phyloP scores from a whole-genome alignment of 2,113 vertebrate genomes.

The Ancistrus triradiatus region DNA sequence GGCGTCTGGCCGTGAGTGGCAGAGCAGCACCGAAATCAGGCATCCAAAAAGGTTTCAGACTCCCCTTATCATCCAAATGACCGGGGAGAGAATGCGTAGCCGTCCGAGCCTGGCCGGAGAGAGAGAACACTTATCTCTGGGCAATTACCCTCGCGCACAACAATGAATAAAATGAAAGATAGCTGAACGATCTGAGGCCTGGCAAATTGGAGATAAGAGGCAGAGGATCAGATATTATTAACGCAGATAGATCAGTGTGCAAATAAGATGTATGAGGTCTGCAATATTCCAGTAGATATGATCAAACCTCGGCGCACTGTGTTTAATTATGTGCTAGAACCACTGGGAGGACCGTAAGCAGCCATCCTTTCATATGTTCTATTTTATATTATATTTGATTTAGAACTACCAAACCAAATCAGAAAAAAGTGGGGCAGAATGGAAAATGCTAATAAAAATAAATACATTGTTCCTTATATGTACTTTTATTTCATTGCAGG shows the following conservation, averaged over 20 bases:
- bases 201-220: conserved; percentile 56
- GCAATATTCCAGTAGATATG: conserved; percentile 50
- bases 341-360: conserved; percentile 42
- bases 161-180: conserved; percentile 68
- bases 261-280: conserved; percentile 59
- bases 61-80: conserved; percentile 51
- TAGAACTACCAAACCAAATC: no score
- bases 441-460: no score
- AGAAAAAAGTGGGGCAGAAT: no score
- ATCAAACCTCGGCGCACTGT: conserved; percentile 44
- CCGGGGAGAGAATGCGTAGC: conserved; percentile 51
- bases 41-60: conserved; percentile 52
- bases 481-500: no score
- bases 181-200: conserved; percentile 62
- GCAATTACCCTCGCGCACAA: conserved; percentile 66
- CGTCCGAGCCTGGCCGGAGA: conserved; percentile 44
- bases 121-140: conserved; percentile 62
- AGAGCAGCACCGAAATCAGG: conserved; percentile 46
- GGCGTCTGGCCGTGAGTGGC: conserved; percentile 58
- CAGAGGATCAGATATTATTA: conserved; percentile 52
- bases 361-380: no score
- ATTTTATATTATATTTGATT: no score
- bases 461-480: no score
- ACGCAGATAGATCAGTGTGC: conserved; percentile 52
- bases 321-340: conserved; percentile 53